phyloP scores from a whole-genome alignment of 1,140 invertebrate genomes.

The Plutomurus gul region DNA sequence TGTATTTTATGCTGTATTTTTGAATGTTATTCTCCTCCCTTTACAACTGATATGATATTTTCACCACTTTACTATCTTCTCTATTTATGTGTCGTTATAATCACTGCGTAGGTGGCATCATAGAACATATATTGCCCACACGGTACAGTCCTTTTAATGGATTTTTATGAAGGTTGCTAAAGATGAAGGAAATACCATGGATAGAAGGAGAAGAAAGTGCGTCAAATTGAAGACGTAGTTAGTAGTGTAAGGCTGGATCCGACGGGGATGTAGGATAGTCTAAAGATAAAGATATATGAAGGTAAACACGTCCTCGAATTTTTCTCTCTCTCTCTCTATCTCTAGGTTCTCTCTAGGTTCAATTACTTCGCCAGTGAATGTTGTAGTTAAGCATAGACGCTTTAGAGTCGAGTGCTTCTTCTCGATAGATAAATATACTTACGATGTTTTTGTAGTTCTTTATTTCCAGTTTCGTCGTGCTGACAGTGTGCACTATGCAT shows the following conservation, averaged over 20 bases:
- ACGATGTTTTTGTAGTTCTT: slow-evolving; percentile 8
- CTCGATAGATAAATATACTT: slow-evolving; percentile 12
- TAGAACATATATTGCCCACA: too few species aligned
- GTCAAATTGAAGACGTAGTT: neutral
- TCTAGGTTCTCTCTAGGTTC: neutral
- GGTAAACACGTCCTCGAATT: too few species aligned
- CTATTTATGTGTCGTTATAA: too few species aligned
- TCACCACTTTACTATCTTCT: neutral
- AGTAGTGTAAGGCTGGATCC: neutral
- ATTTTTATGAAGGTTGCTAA: slow-evolving; percentile 16
- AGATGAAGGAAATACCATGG: neutral
- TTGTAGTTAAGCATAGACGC: neutral
- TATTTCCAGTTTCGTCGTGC: neutral
- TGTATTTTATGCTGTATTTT: slow-evolving; percentile 1
- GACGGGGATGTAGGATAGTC: too few species aligned
- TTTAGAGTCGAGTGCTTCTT: neutral
- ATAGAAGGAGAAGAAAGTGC: neutral
- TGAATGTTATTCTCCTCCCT: neutral
- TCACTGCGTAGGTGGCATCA: too few species aligned
- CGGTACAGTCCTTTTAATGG: neutral
- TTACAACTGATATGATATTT: slow-evolving; percentile 3
- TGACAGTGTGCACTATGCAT: neutral
- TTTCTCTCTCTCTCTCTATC: too few species aligned
- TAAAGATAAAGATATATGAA: too few species aligned
- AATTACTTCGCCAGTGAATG: neutral